A percentile compares a stretch with the other conserved stretches of the same genome.
Conservation (phyloP, 1,140 invertebrate genomes). For the Centruroides sculpturatus region DNA sequence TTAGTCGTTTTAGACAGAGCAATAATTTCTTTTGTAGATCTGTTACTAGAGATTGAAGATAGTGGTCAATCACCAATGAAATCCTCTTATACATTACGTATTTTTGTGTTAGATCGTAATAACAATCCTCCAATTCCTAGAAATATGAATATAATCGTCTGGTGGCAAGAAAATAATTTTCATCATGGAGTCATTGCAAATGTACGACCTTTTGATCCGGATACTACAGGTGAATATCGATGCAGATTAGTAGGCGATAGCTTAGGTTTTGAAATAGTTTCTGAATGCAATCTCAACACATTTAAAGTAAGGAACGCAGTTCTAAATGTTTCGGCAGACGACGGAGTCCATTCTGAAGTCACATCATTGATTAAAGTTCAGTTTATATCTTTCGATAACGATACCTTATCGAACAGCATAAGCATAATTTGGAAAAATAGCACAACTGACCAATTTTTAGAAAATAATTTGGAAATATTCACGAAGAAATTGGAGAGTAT, state of each 20-base stretch:
- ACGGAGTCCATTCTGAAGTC: conserved; percentile 70
- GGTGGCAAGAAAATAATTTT: conserved; percentile 49
- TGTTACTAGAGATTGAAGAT: conserved; percentile 70
- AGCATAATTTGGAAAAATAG: conserved; percentile 39
- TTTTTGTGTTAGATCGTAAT: conserved; percentile 73
- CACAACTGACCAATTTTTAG: too few relatives aligned
- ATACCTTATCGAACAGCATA: conserved; percentile 64
- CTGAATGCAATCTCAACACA: conserved; percentile 56
- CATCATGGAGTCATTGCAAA: conserved; percentile 65
- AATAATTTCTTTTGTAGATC: conserved; percentile 47
- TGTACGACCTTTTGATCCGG: conserved; percentile 77
- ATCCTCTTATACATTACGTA: conserved; percentile 56
- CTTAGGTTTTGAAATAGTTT: conserved; percentile 50
- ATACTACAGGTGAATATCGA: conserved; percentile 67
- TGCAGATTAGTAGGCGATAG: conserved; percentile 51
- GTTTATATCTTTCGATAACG: conserved; percentile 60
- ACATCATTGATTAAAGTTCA: conserved; percentile 64
- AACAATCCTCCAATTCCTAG: conserved; percentile 74
- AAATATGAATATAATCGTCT: conserved; percentile 61
- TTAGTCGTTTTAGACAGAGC: conserved; percentile 1
- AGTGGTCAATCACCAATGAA: conserved; percentile 65
- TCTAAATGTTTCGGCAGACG: conserved; percentile 66
- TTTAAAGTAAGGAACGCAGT: conserved; percentile 28
- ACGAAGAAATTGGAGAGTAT: too few relatives aligned
- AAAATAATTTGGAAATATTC: too few relatives aligned